Evolutionary conservation across 2,888 invertebrate genomes (phyloP), one percentile per base, ranked within the genome.

Genomic region (Diarsia dahlii): DNA sequence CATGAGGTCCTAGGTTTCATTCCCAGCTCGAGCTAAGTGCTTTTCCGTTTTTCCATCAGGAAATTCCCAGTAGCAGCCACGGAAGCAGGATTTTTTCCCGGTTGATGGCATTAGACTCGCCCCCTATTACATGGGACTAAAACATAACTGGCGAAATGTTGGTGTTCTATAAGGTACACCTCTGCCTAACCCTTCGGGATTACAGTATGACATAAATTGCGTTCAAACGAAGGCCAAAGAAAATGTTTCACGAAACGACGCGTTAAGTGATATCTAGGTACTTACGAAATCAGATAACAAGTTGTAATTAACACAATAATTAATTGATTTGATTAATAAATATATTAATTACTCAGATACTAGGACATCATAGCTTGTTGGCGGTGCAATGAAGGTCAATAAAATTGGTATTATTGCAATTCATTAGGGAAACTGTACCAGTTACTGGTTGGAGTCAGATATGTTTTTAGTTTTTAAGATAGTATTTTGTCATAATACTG

Each of bases 331-430:
- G 9, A 39, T 9, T 52, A 52, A 73, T 77, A 56, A 58, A 73
- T 74, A 60, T 70, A 58, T 87, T 87, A 86, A 86, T 86, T 81
- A 69, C 54, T 71, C 28, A 28, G 62, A 15, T 78, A 88, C 88
- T 58, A 88, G 88, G 78, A 50, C 34, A 82, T 65, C 85, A 89
- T 84, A 81, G 78, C 23, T 76, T 74, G 58, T 20, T 5, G 46
- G 73, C 20, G 28, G 73, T 60, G 1, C 45, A 39, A 46, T 58
- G 15, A 45, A 23, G 20, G 13, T 18, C 12, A 28, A 62, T 34
- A 5, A 39, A 39, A 8, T 8, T 45, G 18, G 5, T 64, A 5
- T 50, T 60, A 4, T 50, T 58, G 15, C 39, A 12, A 50, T 15
- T 45, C 45, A 23, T 73, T 34, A 23, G 28, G 46, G 28, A 2